These are phyloP conservation scores for Hemaris fuciformis DNA, from an alignment of 2,888 invertebrate species.

Conservation along the genomic window DNA sequence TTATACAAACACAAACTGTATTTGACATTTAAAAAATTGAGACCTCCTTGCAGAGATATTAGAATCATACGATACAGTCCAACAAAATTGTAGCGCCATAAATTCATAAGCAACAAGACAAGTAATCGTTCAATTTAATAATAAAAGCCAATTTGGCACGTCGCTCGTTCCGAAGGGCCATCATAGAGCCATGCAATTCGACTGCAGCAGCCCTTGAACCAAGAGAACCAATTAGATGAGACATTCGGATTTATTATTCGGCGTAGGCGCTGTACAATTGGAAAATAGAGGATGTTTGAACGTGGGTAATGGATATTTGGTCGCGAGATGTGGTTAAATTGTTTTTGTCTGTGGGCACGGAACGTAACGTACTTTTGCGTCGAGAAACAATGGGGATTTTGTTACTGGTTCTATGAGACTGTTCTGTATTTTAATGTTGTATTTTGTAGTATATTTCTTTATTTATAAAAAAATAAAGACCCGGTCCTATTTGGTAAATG, in stretches of 20 bases:
- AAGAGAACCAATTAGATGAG: slow-evolving; percentile 71
- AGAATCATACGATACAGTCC: too few species aligned
- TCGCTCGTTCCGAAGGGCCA: slow-evolving; percentile 29
- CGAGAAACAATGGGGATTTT: not conserved
- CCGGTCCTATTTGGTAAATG: too few species aligned
- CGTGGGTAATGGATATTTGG: slow-evolving; percentile 30
- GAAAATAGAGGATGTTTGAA: slow-evolving; percentile 51
- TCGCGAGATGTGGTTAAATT: not conserved
- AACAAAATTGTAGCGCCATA: not conserved
- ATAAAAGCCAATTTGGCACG: slow-evolving; percentile 66
- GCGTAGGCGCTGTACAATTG: slow-evolving; percentile 54
- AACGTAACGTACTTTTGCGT: not conserved
- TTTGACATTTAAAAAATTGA: too few species aligned
- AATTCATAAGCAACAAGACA: slow-evolving; percentile 31
- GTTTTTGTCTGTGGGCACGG: not conserved
- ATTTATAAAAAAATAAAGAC: not conserved
- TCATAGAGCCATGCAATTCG: slow-evolving; percentile 62
- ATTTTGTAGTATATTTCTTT: not conserved
- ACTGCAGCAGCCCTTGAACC: slow-evolving; percentile 56
- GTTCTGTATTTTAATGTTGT: not conserved
- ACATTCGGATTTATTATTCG: slow-evolving; percentile 68
- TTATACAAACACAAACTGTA: not conserved
- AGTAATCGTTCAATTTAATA: slow-evolving; percentile 61
- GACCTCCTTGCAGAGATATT: too few species aligned
- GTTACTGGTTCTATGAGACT: not conserved